Base-by-base conservation (phyloP, 2,113 vertebrate species). In the Phaethon lepturus region DNA sequence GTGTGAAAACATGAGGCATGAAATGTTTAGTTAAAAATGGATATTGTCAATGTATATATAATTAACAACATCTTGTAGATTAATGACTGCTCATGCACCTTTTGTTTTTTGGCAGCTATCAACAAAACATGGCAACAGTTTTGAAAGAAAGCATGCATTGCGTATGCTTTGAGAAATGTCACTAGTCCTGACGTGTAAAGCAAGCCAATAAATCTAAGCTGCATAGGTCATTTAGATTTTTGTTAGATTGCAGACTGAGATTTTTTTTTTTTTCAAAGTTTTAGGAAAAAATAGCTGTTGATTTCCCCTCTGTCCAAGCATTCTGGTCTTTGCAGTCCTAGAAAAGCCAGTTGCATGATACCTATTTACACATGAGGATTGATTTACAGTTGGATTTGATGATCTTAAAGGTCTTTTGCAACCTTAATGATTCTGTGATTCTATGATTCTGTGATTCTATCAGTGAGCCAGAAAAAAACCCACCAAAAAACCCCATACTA, bases 121-220 rank as follows among this genome's bases (percentile, higher is more conserved):
- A 82, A 35, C 45, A 96, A 95, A 93, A 52, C 15, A 35, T n/a
- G 40, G 3, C 23, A 90, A 44, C 6, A 72, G 5, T 26, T 91
- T 66, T 86, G 35, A 76, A 93, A 90, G 49, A 94, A 96, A 96
- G 64, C 28, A 93, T 14, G 38, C 6, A 60, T 16, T 78, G 7
- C 52, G 24, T 24, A 11, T 91, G 94, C 69, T 91, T 86, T 91
- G 66, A 86, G 31, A 88, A 98, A 96, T 83, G 38, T 52, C 69
- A 86, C 44, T n/a, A 78, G 10, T 58, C 75, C 12, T 90, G 45
- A 82, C 63, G 25, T 68, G 49, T 90, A 93, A 96, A 95, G 59
- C 1, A 38, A 90, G 40, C 44, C 66, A 95, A 93, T 97, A 96
- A 96, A 93, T 89, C 44, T 89, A 82, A 93, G 95, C 62, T 94